These are phyloP conservation scores for Barnardius zonarius DNA, from an alignment of 2,113 vertebrate genomes.

Conservation along the genomic window DNA sequence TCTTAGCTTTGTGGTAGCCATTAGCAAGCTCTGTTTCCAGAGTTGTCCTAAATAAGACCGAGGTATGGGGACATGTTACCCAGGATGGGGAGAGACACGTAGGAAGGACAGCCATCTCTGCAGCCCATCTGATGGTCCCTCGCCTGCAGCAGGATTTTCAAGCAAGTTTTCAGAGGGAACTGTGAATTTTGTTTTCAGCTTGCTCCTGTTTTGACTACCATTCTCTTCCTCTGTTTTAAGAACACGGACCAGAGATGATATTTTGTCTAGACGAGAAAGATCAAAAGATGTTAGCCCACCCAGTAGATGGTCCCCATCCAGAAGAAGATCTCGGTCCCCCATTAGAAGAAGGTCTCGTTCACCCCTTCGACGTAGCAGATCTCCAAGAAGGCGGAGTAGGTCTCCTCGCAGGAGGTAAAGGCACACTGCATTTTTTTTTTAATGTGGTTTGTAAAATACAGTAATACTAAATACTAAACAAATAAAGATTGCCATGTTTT, in stretches of 20 bases:
- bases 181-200: neutral
- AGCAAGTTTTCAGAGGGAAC: neutral
- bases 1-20: neutral
- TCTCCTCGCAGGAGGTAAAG: slow-evolving; percentile 88
- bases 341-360: slow-evolving; percentile 81
- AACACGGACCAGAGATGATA: slow-evolving; percentile 79
- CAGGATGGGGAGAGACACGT: neutral
- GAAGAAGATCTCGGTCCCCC: slow-evolving; percentile 83
- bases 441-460: neutral
- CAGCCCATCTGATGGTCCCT: neutral
- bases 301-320: slow-evolving; percentile 77
- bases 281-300: slow-evolving; percentile 77
- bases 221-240: slow-evolving; percentile 58
- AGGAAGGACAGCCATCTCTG: neutral
- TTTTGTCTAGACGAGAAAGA: slow-evolving; percentile 75
- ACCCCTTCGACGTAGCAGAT: slow-evolving; percentile 81
- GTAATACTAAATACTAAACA: neutral
- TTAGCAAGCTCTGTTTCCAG: neutral
- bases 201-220: neutral
- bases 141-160: neutral
- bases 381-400: slow-evolving; percentile 87
- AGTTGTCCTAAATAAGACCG: neutral
- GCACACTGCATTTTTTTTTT: neutral
- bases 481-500: neutral
- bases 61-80: neutral